These are phyloP conservation scores for Dioctria rufipes DNA, from an alignment of 2,888 invertebrate species.

Conservation along the genomic window DNA sequence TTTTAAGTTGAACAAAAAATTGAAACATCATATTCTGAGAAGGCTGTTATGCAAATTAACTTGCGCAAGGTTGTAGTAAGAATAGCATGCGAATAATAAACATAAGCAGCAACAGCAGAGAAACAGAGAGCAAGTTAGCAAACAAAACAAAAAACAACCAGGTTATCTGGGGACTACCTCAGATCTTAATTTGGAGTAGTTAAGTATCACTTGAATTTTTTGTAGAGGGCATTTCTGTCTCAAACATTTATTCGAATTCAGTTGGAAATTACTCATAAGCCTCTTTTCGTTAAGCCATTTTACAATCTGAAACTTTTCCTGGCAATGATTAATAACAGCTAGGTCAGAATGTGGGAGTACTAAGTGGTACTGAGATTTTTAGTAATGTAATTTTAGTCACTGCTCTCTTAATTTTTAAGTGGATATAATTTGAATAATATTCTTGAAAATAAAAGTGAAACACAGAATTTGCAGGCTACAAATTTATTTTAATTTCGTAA, in stretches of 20 bases:
- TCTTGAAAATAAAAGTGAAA: too few relatives aligned
- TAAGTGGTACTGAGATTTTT: neutral
- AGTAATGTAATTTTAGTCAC: too few relatives aligned
- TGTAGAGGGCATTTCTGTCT: neutral
- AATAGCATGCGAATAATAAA: neutral
- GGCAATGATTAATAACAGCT: neutral
- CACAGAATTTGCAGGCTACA: too few relatives aligned
- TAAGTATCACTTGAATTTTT: neutral
- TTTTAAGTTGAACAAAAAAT: neutral
- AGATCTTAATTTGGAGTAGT: neutral
- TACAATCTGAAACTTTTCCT: neutral
- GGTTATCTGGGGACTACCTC: neutral
- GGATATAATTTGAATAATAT: too few relatives aligned
- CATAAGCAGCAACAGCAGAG: neutral
- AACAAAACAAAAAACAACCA: neutral
- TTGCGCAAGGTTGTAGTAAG: constrained; percentile 4
- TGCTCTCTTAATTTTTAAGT: too few relatives aligned
- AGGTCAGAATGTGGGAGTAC: neutral
- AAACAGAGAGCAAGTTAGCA: neutral
- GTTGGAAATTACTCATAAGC: neutral
- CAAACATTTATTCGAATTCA: neutral
- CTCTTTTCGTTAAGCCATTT: neutral
- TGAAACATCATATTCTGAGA: neutral
- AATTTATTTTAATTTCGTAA: too few relatives aligned
- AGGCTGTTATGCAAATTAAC: constrained; percentile 12